These are phyloP conservation scores for Pachliopta kotzebuea DNA, from an alignment of 2,888 invertebrate species.

Conservation along the genomic window DNA sequence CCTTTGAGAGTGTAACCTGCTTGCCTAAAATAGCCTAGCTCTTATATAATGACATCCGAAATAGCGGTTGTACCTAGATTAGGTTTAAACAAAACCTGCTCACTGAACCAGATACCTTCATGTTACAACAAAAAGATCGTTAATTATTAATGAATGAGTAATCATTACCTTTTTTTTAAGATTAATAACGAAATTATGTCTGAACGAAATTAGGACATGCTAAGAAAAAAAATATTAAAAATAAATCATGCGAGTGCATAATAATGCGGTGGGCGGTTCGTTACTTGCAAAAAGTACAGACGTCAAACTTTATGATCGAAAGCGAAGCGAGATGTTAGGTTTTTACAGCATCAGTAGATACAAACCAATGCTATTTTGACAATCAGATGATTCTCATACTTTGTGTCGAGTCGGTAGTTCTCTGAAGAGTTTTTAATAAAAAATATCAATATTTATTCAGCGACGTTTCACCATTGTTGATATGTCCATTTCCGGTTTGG, in stretches of 20 bases:
- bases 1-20: too few relatives aligned
- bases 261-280: conserved; percentile 14
- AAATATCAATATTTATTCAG: conserved; percentile 14
- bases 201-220: conserved; percentile 8
- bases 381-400: conserved; percentile 98
- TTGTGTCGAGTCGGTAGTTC: conserved; percentile 98
- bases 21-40: too few relatives aligned
- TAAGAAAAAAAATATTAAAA: not conserved
- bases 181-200: too few relatives aligned
- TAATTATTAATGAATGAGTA: too few relatives aligned
- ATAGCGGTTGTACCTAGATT: too few relatives aligned
- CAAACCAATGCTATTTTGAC: conserved; percentile 97
- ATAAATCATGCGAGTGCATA: conserved; percentile 11
- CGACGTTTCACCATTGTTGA: conserved; percentile 10
- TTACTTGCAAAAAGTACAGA: not conserved
- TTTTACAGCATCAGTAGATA: conserved; percentile 66
- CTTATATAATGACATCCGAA: too few relatives aligned
- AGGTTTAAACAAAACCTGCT: too few relatives aligned
- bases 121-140: too few relatives aligned
- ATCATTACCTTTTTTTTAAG: too few relatives aligned
- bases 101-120: too few relatives aligned
- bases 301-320: conserved; percentile 1
- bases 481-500: conserved; percentile 66
- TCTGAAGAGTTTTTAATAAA: conserved; percentile 81
- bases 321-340: conserved; percentile 64